These are phyloP conservation scores for Heliconius ethilla DNA, from an alignment of 2,888 invertebrate genomes.

Conservation along the genomic window DNA sequence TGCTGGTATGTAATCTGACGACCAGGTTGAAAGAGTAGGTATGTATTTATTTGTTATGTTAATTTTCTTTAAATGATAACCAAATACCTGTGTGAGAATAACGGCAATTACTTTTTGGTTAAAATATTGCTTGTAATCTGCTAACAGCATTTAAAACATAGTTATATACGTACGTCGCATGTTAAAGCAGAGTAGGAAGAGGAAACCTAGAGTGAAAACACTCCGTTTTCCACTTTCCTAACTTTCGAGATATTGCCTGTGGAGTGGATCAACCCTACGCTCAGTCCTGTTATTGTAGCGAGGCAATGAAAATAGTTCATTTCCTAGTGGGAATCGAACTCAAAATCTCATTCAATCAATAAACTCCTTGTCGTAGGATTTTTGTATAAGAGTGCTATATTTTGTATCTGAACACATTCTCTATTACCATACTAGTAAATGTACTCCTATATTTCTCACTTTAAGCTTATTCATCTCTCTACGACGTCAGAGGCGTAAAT, in stretches of 20 bases:
- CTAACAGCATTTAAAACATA: background rate
- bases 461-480: too few relatives aligned
- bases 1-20: background rate
- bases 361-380: too few relatives aligned
- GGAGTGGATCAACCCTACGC: background rate
- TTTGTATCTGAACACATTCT: too few relatives aligned
- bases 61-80: background rate
- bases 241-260: background rate
- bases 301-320: background rate
- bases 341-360: too few relatives aligned
- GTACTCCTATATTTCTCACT: too few relatives aligned
- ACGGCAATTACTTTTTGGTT: background rate
- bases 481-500: too few relatives aligned
- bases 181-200: background rate
- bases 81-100: background rate
- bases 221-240: background rate
- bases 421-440: too few relatives aligned
- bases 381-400: too few relatives aligned
- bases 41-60: background rate
- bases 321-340: background rate
- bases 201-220: background rate
- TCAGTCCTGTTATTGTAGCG: too few relatives aligned
- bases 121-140: background rate
- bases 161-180: too few relatives aligned
- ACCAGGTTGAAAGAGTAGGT: background rate